A percentile compares a stretch with the other conserved stretches of the same genome.
Evolutionary conservation across 2,797 vertebrate genomes (phyloP).

Genomic region (Lateolabrax maculatus): DNA sequence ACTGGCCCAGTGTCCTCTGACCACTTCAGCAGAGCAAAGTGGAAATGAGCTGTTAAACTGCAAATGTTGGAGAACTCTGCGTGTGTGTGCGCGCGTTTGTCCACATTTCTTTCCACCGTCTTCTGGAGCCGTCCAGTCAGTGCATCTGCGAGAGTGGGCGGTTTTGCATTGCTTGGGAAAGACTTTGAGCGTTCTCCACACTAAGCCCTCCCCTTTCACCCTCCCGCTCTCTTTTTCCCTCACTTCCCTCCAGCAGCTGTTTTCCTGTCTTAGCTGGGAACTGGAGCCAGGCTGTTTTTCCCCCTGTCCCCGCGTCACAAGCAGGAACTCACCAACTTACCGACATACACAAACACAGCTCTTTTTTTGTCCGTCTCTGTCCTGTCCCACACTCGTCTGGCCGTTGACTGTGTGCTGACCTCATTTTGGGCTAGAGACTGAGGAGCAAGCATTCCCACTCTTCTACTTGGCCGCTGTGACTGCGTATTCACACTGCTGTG

Average conservation of each 20-base stretch:
- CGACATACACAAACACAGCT: conserved; percentile 30
- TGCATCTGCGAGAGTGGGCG: conserved; percentile 47
- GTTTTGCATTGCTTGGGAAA: conserved; percentile 60
- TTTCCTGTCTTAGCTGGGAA: conserved; percentile 76
- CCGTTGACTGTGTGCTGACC: conserved; percentile 63
- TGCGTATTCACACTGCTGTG: conserved; percentile 61
- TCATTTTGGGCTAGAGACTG: conserved; percentile 63
- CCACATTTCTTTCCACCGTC: conserved; percentile 26
- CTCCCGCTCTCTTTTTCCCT: conserved; percentile 15
- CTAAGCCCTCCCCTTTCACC: conserved; percentile 47
- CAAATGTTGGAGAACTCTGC: conserved; percentile 7
- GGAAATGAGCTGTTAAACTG: conserved; percentile 35
- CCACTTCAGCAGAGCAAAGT: conserved; percentile 12
- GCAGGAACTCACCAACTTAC: conserved; percentile 69
- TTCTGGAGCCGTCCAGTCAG: conserved; percentile 21
- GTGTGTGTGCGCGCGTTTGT: background rate
- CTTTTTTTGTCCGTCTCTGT: conserved; percentile 37
- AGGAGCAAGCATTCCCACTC: conserved; percentile 62
- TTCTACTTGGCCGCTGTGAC: conserved; percentile 53
- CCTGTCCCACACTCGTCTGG: conserved; percentile 60
- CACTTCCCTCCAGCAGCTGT: conserved; percentile 70
- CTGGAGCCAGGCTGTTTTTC: conserved; percentile 59
- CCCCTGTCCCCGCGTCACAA: conserved; percentile 63
- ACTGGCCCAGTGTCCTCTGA: background rate
- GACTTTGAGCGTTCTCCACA: conserved; percentile 46